A percentile compares a stretch with the other conserved stretches of the same genome.
These are phyloP conservation scores for Porites divaricata DNA, from an alignment of 92 coral and sea anemone species.

Conservation along the genomic window DNA sequence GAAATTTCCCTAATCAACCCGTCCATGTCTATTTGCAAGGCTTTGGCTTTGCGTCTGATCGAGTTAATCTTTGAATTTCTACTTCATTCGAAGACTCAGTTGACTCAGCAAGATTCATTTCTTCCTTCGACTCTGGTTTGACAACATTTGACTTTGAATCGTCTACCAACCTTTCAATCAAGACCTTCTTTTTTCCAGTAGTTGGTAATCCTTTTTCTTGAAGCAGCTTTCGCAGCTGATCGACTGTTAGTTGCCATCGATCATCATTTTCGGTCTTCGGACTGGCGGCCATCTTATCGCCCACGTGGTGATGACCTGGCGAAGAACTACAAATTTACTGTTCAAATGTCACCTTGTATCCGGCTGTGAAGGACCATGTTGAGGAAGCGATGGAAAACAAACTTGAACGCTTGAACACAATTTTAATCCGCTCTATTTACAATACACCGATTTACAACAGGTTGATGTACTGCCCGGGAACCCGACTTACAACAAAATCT, in stretches of 20 bases:
- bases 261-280: neutral
- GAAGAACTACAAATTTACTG: neutral
- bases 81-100: too few species aligned
- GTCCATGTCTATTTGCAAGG: neutral
- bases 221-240: neutral
- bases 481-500: too few species aligned
- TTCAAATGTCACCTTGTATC: neutral
- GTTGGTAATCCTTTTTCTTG: neutral
- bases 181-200: neutral
- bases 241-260: neutral
- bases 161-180: neutral
- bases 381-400: neutral
- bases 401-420: neutral
- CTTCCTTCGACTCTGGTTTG: too few species aligned
- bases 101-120: too few species aligned
- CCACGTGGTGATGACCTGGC: neutral
- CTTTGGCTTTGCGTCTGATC: too few species aligned
- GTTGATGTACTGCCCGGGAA: too few species aligned
- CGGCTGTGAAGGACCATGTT: neutral
- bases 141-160: too few species aligned
- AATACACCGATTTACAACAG: too few species aligned
- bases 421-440: neutral
- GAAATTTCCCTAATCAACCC: neutral
- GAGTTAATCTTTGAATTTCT: too few species aligned
- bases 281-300: constrained; percentile 1